Evolutionary conservation across 2,113 vertebrate species (phyloP), one percentile per base, ranked within the genome.

Genomic region (Anhinga rufa): DNA sequence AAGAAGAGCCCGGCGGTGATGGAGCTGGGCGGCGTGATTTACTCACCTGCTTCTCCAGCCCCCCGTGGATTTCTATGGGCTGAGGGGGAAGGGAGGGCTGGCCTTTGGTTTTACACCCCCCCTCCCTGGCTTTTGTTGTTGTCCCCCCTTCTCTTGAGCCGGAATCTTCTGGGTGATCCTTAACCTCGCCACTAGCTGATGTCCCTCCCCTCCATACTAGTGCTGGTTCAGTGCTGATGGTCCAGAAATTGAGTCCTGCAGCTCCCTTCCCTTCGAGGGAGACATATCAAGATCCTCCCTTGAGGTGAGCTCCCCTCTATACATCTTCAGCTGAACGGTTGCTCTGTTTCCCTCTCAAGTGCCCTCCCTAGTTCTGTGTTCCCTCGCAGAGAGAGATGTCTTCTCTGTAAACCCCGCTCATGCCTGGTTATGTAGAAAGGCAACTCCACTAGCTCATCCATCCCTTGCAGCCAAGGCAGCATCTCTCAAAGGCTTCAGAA

Each of bases 21-120:
- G 89, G 95, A 94, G 92, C 93, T 12, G 17, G 91, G 34, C 51
- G 13, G 74, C 14, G 80, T 96, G 96, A 97, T 97, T 97, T 97
- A 97, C 96, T 97, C 96, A 97, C 97, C 97, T 97, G 97, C 96
- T 88, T 96, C 93, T 94, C 75, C 72, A 88, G 86, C 95, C 95
- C 77, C 87, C 82, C 83, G 4, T 76, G 91, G 88, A 86, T 96
- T 92, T 93, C 88, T 86, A 71, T 87, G 90, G 93, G 88, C 9
- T 0, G 12, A 77, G 75, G 79, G 71, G 93, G 95, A 91, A 57
- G 93, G 94, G 82, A 92, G 60, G n/a, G 65, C 34, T 71, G 86
- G 42, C 86, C 71, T 88, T 83, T 78, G 69, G 82, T 86, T 95
- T 94, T 82, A 93, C 60, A 51, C 38, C 10, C 26, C 14, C 24